Base-by-base conservation (phyloP, 2,113 vertebrate species). In the Potamarius usumacintae region DNA sequence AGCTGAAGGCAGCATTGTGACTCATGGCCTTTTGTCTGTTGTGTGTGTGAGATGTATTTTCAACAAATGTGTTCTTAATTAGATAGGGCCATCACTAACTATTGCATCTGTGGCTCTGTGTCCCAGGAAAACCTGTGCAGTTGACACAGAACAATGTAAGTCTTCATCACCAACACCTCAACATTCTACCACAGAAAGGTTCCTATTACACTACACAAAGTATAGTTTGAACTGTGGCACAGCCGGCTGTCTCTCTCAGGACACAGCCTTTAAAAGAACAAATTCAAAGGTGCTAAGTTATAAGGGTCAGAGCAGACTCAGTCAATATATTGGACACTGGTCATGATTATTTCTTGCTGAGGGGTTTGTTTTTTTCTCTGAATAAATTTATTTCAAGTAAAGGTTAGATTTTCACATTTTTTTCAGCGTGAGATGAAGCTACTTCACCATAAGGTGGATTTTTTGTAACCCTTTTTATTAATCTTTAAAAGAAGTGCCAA, bases 61-160 rank as follows among this genome's bases (percentile, higher is more conserved):
- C 34, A 79, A 84, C 58, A 84, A 88, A 80, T 85, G 74, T 83
- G 71, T 79, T 84, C 62, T 71, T 84, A 69, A 88, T 88, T 85
- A 88, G 82, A 20, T 18, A 67, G 60, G 27, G 27, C 80, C 72
- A 57, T 77, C 62, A 69, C 14, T 53, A 50, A 30, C 87, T 55
- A 42, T 65, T 25, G 17, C 80, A 83, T 42, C 50, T 55, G 86
- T 60, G 71, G 34, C 65, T 60, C 7, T 25, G 18, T 83, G 71
- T 78, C 58, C 81, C 72, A 69, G 9, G 58, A 80, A 53, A 58
- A 22, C 52, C 74, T 58, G 82, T 80, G 7, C 65, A 67, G 34
- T 57, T 84, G 25, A 79, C 55, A 5, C 4, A 63, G 15, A 50
- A 79, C 72, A 79, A 79, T 69, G 27, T 4, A 55, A 52, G 55